A percentile compares a stretch with the other conserved stretches of the same genome.
phyloP scores from a whole-genome alignment of 2,888 invertebrate species.

The Stenodema calcarata region DNA sequence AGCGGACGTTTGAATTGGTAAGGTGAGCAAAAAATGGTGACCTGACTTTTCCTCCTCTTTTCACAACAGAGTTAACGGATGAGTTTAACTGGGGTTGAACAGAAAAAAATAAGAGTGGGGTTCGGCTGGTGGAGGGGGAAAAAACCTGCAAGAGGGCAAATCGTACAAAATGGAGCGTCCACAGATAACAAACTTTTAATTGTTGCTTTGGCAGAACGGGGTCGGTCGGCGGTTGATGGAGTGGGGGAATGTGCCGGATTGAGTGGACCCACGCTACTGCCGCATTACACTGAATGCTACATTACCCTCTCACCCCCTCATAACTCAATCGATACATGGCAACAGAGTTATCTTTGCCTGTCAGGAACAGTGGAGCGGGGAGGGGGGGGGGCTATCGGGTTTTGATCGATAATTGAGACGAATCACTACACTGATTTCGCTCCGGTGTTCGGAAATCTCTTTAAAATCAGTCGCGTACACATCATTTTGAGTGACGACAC shows the following conservation, averaged over 20 bases:
- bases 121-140: neutral
- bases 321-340: neutral
- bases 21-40: neutral
- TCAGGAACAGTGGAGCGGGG: too few relatives aligned
- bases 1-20: neutral
- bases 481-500: neutral
- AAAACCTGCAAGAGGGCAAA: conserved; percentile 13
- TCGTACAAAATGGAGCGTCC: conserved; percentile 38
- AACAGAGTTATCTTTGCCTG: neutral
- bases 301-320: neutral
- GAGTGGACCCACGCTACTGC: neutral
- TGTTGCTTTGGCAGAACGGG: conserved; percentile 3
- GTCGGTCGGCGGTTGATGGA: neutral
- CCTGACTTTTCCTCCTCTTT: neutral
- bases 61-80: neutral
- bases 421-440: neutral
- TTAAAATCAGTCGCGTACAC: neutral
- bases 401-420: neutral
- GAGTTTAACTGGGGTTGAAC: neutral
- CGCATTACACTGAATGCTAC: neutral
- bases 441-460: neutral
- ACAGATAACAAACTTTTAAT: conserved; percentile 47
- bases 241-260: neutral
- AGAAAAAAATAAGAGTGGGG: neutral
- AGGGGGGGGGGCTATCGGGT: neutral